A percentile compares a stretch with the other conserved stretches of the same genome.
These are phyloP conservation scores for Metopolophium dirhodum DNA, from an alignment of 1,140 invertebrate species.

Conservation along the genomic window DNA sequence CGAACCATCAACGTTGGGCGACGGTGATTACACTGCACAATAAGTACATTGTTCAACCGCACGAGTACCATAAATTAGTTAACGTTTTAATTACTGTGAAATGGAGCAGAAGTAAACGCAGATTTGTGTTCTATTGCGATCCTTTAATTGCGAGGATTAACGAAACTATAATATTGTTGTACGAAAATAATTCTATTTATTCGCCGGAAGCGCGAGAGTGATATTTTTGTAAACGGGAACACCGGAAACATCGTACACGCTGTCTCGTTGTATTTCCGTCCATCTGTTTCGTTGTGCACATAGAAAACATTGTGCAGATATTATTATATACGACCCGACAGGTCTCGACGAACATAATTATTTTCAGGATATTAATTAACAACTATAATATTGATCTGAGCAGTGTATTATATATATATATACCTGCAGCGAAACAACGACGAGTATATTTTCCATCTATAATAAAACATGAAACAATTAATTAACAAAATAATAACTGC, in stretches of 20 bases:
- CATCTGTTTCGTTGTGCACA: neutral
- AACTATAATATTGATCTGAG: neutral
- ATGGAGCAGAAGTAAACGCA: neutral
- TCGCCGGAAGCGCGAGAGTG: neutral
- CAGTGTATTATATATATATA: no score
- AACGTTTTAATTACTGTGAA: neutral
- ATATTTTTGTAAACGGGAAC: neutral
- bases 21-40: neutral
- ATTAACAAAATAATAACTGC: neutral
- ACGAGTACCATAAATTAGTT: neutral
- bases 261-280: neutral
- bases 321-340: neutral
- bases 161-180: neutral
- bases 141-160: neutral
- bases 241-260: neutral
- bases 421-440: neutral
- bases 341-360: neutral
- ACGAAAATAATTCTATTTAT: neutral
- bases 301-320: neutral
- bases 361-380: constrained; percentile 13
- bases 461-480: neutral
- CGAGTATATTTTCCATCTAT: neutral
- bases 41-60: neutral
- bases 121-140: neutral
- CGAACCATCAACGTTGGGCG: neutral